A percentile compares a stretch with the other conserved stretches of the same genome.
These are phyloP conservation scores for Neelides sp. DNA, from an alignment of 1,140 invertebrate species.

Conservation along the genomic window DNA sequence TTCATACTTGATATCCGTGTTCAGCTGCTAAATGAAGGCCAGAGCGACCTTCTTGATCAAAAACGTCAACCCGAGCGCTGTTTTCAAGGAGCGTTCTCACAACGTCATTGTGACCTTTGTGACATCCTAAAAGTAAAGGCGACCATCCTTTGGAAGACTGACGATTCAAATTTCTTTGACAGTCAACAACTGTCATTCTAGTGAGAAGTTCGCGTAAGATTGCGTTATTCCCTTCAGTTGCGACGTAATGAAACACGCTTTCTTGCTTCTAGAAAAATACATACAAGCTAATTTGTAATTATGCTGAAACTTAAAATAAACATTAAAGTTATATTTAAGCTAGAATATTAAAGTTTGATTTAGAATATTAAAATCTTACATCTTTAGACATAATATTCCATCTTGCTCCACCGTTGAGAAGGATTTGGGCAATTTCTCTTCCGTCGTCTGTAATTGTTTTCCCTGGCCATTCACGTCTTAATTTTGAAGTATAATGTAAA, in stretches of 20 bases:
- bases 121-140: slow-evolving; percentile 79
- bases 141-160: slow-evolving; percentile 87
- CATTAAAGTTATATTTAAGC: not conserved
- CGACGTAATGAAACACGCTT: slow-evolving; percentile 87
- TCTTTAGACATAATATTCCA: slow-evolving; percentile 63
- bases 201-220: slow-evolving; percentile 86
- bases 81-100: slow-evolving; percentile 73
- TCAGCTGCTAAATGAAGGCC: slow-evolving; percentile 90
- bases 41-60: slow-evolving; percentile 87
- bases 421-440: slow-evolving; percentile 68
- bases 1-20: slow-evolving; percentile 54
- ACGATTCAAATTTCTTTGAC: slow-evolving; percentile 83
- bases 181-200: slow-evolving; percentile 66
- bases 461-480: too few relatives aligned
- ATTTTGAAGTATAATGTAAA: slow-evolving; percentile 72
- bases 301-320: too few relatives aligned
- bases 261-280: slow-evolving; percentile 63
- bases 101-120: slow-evolving; percentile 59
- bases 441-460: slow-evolving; percentile 62
- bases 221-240: slow-evolving; percentile 86
- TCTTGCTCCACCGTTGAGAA: slow-evolving; percentile 79
- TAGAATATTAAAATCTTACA: slow-evolving; percentile 36
- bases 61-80: slow-evolving; percentile 93
- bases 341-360: slow-evolving; percentile 2
- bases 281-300: too few relatives aligned